These are phyloP conservation scores for Pyrgilauda ruficollis DNA, from an alignment of 2,113 vertebrate genomes.

Conservation along the genomic window DNA sequence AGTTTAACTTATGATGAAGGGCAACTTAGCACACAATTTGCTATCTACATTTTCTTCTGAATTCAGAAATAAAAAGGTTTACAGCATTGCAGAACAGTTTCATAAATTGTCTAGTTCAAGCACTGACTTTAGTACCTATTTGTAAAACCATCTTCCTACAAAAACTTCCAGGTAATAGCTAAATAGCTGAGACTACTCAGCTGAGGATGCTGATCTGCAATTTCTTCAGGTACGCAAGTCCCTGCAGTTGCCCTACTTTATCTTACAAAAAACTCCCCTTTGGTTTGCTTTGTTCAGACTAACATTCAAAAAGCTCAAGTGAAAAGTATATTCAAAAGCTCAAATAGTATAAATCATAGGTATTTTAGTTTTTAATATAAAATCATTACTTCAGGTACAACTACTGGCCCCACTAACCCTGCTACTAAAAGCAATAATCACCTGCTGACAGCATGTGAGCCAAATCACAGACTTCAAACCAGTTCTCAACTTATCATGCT, in stretches of 20 bases:
- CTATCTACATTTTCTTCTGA: not conserved
- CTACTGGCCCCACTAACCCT: not conserved
- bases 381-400: not conserved
- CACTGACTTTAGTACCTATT: not conserved
- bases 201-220: conserved; percentile 14
- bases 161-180: conserved; percentile 31
- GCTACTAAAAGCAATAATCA: conserved; percentile 29
- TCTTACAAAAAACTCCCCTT: not conserved
- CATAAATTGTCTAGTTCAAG: conserved; percentile 19
- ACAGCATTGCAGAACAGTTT: conserved; percentile 2
- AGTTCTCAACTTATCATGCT: not conserved
- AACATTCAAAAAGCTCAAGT: not conserved
- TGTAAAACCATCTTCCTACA: conserved; percentile 43
- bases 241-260: conserved; percentile 18
- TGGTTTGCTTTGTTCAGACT: not conserved
- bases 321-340: not conserved
- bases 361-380: not conserved
- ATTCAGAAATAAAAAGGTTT: conserved; percentile 13
- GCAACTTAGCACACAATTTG: not conserved
- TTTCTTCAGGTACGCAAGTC: conserved; percentile 21
- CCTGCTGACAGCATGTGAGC: conserved; percentile 17
- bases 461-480: conserved; percentile 19
- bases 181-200: conserved; percentile 31
- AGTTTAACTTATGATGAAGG: not conserved
- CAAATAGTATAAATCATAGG: not conserved